Percentiles rank a stretch among this genome's conserved stretches.
Conservation (phyloP, 2,113 vertebrate species). For the Emydura subglobosa region DNA sequence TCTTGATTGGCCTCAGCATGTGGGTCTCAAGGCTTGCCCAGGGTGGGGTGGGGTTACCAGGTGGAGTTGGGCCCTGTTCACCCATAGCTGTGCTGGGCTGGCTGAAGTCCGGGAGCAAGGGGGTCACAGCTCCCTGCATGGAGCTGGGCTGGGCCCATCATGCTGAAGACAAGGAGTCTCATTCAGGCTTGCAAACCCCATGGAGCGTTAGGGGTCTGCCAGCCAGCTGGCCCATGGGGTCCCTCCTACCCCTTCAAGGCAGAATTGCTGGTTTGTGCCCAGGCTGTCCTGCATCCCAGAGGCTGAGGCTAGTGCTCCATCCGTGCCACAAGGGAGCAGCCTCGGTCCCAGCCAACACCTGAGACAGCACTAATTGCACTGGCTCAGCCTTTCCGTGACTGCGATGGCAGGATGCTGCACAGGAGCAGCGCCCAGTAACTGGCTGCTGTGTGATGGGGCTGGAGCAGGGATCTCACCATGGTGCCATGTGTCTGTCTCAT, state of each 20-base stretch:
- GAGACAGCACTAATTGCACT: too few species aligned
- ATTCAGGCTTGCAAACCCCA: background rate
- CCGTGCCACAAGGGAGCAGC: background rate
- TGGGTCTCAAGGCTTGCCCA: rapidly evolving
- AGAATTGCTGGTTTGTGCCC: too few species aligned
- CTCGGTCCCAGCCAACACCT: too few species aligned
- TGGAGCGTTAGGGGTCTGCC: background rate
- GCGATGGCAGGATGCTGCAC: background rate
- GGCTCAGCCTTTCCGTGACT: too few species aligned
- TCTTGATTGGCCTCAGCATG: background rate
- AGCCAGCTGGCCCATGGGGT: background rate
- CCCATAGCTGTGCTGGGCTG: too few species aligned
- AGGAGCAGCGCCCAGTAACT: background rate
- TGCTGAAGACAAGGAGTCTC: background rate
- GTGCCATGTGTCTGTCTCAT: background rate
- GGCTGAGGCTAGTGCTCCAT: background rate
- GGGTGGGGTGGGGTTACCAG: background rate
- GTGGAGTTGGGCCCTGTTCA: too few species aligned
- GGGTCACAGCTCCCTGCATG: background rate
- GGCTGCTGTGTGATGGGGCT: too few species aligned
- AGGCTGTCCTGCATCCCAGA: too few species aligned
- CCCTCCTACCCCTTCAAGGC: background rate
- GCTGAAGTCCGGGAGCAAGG: too few species aligned
- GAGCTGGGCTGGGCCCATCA: too few species aligned
- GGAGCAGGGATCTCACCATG: background rate